Evolutionary conservation across 2,113 vertebrate genomes (phyloP), one percentile per base, ranked within the genome.

Genomic region (Sclerurus mexicanus): DNA sequence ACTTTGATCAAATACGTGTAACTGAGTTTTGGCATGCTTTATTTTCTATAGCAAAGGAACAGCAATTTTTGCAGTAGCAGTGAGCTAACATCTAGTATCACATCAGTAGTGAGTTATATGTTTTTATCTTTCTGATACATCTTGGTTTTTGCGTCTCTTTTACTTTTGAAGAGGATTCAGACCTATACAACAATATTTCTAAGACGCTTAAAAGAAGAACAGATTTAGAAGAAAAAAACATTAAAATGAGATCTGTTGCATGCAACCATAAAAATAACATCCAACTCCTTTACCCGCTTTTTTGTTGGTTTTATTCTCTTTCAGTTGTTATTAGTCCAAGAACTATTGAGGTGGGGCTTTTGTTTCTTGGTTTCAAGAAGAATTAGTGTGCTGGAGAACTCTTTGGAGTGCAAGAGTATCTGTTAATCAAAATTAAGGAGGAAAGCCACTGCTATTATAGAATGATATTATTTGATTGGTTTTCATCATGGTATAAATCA

Each of bases 251-350:
- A 69, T 80, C 53, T 59, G 24, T 69, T 89, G 8, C 47, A 46
- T 92, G 74, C n/a, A 35, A n/a, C 53, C 56, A 55, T 33, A 52
- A n/a, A 90, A 82, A 85, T 64, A 47, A 27, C 31, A 87, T 53
- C 21, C 33, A 46, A 4, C 52, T 63, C 15, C 25, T 93, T 87
- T 68, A 40, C 25, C n/a, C 66, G 13, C 8, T 44, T 77, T 85
- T 89, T 55, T 19, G 9, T 86, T 81, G 8, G 77, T 78, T 78
- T 77, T 37, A 24, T 67, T 56, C 22, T 60, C 4, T 84, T 84
- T 92, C 86, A 78, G 17, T 91, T 91, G n/a, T 79, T 93, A 42
- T 14, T 73, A 93, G 52, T 55, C 28, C 46, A 67, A 71, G 25
- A 90, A 28, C 39, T 71, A 7, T 71, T 84, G 68, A 52, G 0